These are phyloP conservation scores for Pangasianodon gigas DNA, from an alignment of 2,113 vertebrate species.

Conservation along the genomic window DNA sequence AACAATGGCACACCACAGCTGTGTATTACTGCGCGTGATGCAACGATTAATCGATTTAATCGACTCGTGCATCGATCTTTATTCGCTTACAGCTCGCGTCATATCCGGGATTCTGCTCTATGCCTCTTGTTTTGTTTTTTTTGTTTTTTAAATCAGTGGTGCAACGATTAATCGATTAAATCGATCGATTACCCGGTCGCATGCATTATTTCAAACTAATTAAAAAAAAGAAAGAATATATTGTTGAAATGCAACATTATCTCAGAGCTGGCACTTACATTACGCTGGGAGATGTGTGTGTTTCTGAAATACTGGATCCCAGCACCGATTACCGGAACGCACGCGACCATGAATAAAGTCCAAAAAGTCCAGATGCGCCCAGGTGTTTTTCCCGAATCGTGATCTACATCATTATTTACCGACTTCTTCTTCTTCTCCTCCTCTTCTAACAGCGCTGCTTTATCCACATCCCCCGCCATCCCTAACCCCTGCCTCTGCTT, in stretches of 20 bases:
- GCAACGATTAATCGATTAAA: neutral
- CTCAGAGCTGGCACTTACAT: neutral
- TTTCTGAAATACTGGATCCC: constrained; percentile 70
- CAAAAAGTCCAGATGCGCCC: constrained; percentile 43
- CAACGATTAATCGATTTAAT: neutral
- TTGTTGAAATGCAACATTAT: no score
- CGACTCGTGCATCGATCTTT: neutral
- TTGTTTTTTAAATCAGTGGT: neutral
- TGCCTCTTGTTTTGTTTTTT: neutral
- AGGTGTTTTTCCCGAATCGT: neutral
- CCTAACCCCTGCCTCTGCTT: neutral
- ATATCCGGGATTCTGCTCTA: neutral
- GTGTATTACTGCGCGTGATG: neutral
- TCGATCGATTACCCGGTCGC: no score
- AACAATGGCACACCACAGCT: neutral
- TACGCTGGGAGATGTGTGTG: constrained; percentile 13
- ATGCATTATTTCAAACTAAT: no score
- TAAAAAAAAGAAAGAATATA: no score
- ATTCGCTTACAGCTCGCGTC: neutral
- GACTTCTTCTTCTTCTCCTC: constrained; percentile 23
- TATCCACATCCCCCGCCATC: constrained; percentile 77
- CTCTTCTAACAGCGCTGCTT: constrained; percentile 42
- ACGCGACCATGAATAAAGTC: constrained; percentile 61
- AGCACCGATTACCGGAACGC: constrained; percentile 68
- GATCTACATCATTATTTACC: neutral